Conservation (phyloP, 1,140 invertebrate species). For the Bilobella aurantiaca region DNA sequence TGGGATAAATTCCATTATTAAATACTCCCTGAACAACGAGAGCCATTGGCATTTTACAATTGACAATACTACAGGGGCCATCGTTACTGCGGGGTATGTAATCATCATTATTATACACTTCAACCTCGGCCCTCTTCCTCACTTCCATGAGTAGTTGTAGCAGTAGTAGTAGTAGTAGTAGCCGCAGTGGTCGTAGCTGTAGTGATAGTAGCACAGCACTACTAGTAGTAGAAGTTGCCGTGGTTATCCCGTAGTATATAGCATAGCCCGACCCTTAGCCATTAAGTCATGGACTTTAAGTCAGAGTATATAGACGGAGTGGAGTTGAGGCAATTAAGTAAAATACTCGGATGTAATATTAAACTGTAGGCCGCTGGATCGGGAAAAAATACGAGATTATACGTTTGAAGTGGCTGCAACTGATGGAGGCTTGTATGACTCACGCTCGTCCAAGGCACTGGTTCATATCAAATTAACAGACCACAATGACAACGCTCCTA, state of each 20-base stretch:
- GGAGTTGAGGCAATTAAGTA: too few species aligned
- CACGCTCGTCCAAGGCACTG: conserved; percentile 62
- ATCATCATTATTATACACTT: too few species aligned
- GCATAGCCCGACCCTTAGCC: too few species aligned
- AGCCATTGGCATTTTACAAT: conserved; percentile 83
- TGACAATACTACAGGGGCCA: conserved; percentile 79
- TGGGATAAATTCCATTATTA: conserved; percentile 74
- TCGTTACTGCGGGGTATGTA: conserved; percentile 81
- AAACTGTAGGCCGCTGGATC: conserved; percentile 66
- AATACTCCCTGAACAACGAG: conserved; percentile 84
- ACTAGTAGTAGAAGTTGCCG: too few species aligned
- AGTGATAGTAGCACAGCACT: neutral
- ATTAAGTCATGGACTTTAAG: too few species aligned
- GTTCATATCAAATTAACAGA: conserved; percentile 75
- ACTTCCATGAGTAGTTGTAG: too few species aligned
- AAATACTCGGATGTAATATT: too few species aligned
- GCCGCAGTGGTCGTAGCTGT: too few species aligned
- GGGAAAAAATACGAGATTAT: conserved; percentile 65
- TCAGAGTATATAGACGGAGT: too few species aligned
- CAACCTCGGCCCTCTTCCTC: too few species aligned
- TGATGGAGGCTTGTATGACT: conserved; percentile 74
- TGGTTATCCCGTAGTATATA: too few species aligned
- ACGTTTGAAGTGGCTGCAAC: conserved; percentile 76
- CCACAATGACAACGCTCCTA: conserved; percentile 86
- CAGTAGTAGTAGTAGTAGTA: too few species aligned